phyloP scores from a whole-genome alignment of 2,113 vertebrate genomes.

The Atractosteus spatula region DNA sequence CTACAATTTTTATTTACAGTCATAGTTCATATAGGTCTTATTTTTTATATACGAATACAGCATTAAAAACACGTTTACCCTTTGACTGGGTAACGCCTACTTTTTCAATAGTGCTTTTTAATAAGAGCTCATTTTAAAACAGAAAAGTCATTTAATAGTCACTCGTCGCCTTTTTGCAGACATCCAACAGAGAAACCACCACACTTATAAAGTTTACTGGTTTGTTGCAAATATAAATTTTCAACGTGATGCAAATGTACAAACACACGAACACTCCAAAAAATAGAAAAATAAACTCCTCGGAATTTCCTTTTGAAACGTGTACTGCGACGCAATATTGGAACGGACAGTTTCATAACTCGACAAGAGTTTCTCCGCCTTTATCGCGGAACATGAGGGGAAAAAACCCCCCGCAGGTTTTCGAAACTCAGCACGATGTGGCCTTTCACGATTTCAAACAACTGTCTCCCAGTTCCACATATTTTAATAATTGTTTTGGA shows the following conservation, averaged over 20 bases:
- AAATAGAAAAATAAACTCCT: not conserved
- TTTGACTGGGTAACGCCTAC: not conserved
- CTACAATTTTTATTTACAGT: constrained; percentile 51
- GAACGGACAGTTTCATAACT: too few species aligned
- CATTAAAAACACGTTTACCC: not conserved
- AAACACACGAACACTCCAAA: constrained; percentile 1
- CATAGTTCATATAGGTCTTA: constrained; percentile 29
- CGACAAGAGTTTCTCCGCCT: too few species aligned
- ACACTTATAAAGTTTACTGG: constrained; percentile 11
- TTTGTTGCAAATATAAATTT: not conserved
- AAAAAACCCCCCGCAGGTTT: too few species aligned
- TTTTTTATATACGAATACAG: constrained; percentile 26
- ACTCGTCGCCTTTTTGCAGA: not conserved
- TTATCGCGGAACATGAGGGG: too few species aligned
- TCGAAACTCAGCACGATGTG: too few species aligned
- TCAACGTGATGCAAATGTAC: constrained; percentile 4
- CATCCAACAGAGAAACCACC: not conserved
- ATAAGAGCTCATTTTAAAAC: constrained; percentile 6
- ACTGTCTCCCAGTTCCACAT: too few species aligned
- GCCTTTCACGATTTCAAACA: too few species aligned
- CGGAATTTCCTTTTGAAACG: too few species aligned
- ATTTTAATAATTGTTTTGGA: too few species aligned
- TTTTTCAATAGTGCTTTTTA: constrained; percentile 15
- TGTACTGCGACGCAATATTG: too few species aligned
- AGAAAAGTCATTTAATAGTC: constrained; percentile 1